Evolutionary conservation across 1,140 invertebrate genomes (phyloP).

Genomic region (Leptinotarsa undecemlineata): DNA sequence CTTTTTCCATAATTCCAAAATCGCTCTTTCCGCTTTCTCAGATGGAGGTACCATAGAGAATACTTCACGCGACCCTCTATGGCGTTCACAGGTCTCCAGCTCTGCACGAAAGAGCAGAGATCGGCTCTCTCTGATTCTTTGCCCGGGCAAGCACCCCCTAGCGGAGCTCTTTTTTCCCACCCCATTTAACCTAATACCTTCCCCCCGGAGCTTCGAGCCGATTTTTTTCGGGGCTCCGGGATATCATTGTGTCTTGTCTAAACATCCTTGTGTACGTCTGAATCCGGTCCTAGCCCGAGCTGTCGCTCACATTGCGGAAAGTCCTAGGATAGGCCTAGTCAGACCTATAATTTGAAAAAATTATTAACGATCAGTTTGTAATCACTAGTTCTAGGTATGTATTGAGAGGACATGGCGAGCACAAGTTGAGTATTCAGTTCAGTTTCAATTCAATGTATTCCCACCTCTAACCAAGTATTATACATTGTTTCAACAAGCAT

Average conservation of each 20-base stretch:
- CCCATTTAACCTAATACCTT: background rate
- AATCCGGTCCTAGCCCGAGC: conserved; percentile 39
- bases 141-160: conserved; percentile 38
- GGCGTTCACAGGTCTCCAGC: conserved; percentile 42
- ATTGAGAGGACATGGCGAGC: conserved; percentile 58
- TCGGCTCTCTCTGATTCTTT: conserved; percentile 33
- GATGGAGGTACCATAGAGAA: background rate
- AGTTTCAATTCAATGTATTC: no score
- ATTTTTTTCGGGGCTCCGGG: conserved; percentile 28
- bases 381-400: conserved; percentile 51
- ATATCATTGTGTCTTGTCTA: conserved; percentile 44
- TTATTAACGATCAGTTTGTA: background rate
- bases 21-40: background rate
- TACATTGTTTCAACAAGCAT: no score
- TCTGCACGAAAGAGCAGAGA: conserved; percentile 49
- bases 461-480: no score
- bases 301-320: conserved; percentile 41
- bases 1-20: no score
- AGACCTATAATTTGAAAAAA: background rate
- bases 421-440: conserved; percentile 58
- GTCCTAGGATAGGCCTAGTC: conserved; percentile 6
- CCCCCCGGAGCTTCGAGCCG: background rate
- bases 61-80: conserved; percentile 26
- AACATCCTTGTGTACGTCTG: conserved; percentile 43
- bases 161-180: conserved; percentile 35